phyloP scores from a whole-genome alignment of 2,888 invertebrate species.

The Cybosia mesomella region DNA sequence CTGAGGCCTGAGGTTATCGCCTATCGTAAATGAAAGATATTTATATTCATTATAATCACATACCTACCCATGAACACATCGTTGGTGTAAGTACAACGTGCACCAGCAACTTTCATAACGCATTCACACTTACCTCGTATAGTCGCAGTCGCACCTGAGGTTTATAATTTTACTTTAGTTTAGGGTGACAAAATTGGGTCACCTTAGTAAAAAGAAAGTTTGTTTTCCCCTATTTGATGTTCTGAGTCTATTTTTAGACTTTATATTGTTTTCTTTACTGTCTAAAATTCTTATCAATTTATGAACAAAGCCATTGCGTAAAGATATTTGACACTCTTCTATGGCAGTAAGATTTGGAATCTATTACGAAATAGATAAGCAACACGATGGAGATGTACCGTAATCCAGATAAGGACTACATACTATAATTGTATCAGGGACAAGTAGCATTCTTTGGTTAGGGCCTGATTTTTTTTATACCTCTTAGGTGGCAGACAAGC shows the following conservation, averaged over 20 bases:
- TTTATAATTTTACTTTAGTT: constrained; percentile 1
- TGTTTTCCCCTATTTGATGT: constrained; percentile 1
- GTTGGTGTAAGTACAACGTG: not conserved
- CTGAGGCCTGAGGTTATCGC: too few relatives aligned
- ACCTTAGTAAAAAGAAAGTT: not conserved
- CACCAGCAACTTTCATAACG: not conserved
- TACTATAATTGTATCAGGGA: not conserved
- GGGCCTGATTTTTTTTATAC: too few relatives aligned
- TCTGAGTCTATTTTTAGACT: too few relatives aligned
- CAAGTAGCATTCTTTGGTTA: not conserved
- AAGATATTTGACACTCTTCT: not conserved
- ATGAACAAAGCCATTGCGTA: not conserved
- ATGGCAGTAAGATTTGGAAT: not conserved
- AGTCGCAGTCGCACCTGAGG: not conserved
- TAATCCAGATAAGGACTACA: not conserved
- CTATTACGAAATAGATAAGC: not conserved
- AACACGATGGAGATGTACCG: not conserved
- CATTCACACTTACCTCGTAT: not conserved
- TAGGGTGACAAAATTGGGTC: not conserved
- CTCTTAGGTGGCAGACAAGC: too few relatives aligned
- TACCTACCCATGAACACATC: not conserved
- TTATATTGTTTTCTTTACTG: not conserved
- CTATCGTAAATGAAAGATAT: too few relatives aligned
- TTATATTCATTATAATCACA: not conserved
- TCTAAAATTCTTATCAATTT: not conserved